phyloP scores from a whole-genome alignment of 2,888 invertebrate genomes.

The Tachina fera region DNA sequence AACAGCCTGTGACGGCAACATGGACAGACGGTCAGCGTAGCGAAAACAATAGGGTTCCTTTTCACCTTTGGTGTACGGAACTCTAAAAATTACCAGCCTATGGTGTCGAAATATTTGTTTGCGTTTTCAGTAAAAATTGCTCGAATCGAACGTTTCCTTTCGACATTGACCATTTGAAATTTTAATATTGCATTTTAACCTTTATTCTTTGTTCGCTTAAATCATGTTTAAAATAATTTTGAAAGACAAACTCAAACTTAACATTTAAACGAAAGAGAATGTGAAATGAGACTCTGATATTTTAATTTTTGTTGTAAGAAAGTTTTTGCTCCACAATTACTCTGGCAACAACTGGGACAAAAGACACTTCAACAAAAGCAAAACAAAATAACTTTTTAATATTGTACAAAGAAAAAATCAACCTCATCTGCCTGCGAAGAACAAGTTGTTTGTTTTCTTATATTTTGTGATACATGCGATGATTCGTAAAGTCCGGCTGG shows the following conservation, averaged over 20 bases:
- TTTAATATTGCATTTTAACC: not conserved
- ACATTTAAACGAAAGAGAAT: conserved; percentile 18
- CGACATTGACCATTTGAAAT: not conserved
- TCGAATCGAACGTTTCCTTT: too few species aligned
- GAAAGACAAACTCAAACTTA: conserved; percentile 7
- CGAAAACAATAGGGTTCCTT: too few species aligned
- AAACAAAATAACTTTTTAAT: not conserved
- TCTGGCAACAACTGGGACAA: not conserved
- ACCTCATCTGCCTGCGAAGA: conserved; percentile 39
- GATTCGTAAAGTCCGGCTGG: conserved; percentile 68
- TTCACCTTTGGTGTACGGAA: too few species aligned
- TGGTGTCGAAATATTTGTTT: too few species aligned
- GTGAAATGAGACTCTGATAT: not conserved
- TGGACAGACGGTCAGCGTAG: too few species aligned
- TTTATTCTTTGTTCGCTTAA: not conserved
- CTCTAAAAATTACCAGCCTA: too few species aligned
- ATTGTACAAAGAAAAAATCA: not conserved
- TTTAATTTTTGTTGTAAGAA: conserved; percentile 23
- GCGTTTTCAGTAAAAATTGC: too few species aligned
- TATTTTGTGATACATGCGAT: conserved; percentile 19
- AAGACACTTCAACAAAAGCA: not conserved
- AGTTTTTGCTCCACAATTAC: conserved; percentile 18
- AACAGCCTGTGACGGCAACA: too few species aligned
- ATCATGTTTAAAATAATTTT: conserved; percentile 41
- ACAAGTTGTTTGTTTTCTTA: conserved; percentile 31